These are phyloP conservation scores for Nephrotoma flavescens DNA, from an alignment of 2,888 invertebrate species.

Conservation along the genomic window DNA sequence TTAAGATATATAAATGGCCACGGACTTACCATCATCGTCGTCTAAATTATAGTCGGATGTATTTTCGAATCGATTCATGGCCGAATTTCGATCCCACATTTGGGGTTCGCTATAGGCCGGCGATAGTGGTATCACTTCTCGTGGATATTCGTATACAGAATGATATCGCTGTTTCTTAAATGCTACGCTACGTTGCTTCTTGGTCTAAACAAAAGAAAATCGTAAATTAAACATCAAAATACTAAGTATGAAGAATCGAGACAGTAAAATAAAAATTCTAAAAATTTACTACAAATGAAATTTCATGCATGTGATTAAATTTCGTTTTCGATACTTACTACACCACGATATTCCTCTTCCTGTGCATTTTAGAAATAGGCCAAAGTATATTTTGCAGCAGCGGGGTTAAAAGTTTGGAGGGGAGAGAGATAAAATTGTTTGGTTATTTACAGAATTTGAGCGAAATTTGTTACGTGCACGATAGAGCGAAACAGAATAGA, in stretches of 20 bases:
- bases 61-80: not conserved
- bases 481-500: not conserved
- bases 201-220: slow-evolving; percentile 35
- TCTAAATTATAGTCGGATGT: not conserved
- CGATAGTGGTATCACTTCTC: slow-evolving; percentile 36
- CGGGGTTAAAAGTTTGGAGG: not conserved
- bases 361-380: not conserved
- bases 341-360: not conserved
- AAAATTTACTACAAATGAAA: not conserved
- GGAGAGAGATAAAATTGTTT: not conserved
- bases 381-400: not conserved
- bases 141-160: slow-evolving; percentile 72
- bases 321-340: not conserved
- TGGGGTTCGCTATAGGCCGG: slow-evolving; percentile 16
- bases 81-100: slow-evolving; percentile 9
- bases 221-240: not conserved
- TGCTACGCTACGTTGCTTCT: slow-evolving; percentile 48
- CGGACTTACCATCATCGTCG: not conserved
- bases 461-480: not conserved
- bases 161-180: slow-evolving; percentile 74
- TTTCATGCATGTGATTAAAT: not conserved
- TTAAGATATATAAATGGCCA: not conserved
- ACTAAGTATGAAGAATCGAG: too few species aligned
- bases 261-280: too few species aligned
- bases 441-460: not conserved